Evolutionary conservation across 2,888 invertebrate species (phyloP).

Genomic region (Dendrolimus pini): DNA sequence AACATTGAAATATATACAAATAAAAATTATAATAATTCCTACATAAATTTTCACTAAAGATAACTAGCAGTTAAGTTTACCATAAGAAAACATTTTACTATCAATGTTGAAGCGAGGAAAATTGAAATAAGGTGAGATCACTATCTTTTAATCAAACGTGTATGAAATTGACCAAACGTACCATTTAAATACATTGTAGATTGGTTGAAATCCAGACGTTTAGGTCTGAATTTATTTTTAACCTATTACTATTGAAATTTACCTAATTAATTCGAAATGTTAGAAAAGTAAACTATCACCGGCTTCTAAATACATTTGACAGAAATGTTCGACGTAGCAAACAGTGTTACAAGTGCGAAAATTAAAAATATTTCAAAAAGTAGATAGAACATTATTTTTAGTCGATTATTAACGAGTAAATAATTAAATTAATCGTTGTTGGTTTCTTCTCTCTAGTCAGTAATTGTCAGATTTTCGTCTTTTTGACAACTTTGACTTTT

Average conservation of each 20-base stretch:
- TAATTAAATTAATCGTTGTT: too few species aligned
- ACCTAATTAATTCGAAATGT: neutral
- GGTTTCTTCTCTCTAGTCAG: too few species aligned
- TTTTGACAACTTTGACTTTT: conserved; percentile 8
- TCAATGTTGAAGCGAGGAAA: too few species aligned
- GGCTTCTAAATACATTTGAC: conserved; percentile 41
- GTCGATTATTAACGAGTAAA: neutral
- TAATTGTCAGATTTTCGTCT: too few species aligned
- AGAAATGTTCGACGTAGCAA: conserved; percentile 54
- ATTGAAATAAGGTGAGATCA: too few species aligned
- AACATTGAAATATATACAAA: conserved; percentile 3
- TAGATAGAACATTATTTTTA: neutral
- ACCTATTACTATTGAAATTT: neutral
- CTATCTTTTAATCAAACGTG: too few species aligned
- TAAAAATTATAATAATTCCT: neutral
- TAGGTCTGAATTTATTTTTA: neutral
- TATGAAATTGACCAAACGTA: conserved; percentile 25
- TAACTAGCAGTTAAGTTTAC: too few species aligned
- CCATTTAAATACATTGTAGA: conserved; percentile 40
- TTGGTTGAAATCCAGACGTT: neutral
- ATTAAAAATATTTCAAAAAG: conserved; percentile 7
- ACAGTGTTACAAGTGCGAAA: conserved; percentile 21
- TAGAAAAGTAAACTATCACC: conserved; percentile 14
- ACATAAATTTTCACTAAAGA: too few species aligned
- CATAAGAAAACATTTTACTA: too few species aligned